Evolutionary conservation across 2,888 invertebrate genomes (phyloP).

Genomic region (Slavum lentiscoides): DNA sequence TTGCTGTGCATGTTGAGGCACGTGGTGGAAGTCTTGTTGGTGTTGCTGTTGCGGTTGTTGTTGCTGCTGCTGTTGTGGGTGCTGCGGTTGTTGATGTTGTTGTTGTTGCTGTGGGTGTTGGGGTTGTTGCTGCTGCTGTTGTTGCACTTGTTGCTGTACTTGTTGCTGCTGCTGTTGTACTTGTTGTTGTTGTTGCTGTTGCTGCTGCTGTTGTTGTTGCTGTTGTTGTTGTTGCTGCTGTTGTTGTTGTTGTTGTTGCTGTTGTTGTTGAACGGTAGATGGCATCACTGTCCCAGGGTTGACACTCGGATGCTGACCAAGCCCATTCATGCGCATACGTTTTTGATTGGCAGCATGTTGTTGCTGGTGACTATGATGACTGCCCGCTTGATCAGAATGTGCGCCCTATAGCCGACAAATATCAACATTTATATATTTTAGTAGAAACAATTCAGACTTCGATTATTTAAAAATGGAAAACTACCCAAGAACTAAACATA

Average conservation of each 20-base stretch:
- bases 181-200: constrained; percentile 24
- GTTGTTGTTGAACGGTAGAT: constrained; percentile 61
- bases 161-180: constrained; percentile 33
- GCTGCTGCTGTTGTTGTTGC: constrained; percentile 55
- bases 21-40: constrained; percentile 55
- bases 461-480: not conserved
- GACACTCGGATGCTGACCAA: constrained; percentile 59
- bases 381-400: constrained; percentile 57
- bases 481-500: not conserved
- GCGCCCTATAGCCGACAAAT: constrained; percentile 55
- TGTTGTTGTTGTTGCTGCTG: constrained; percentile 62
- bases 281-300: constrained; percentile 63
- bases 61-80: constrained; percentile 50
- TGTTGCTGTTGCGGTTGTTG: constrained; percentile 57
- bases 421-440: not conserved
- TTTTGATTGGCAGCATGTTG: constrained; percentile 68
- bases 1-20: constrained; percentile 55
- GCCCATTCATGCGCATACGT: constrained; percentile 69
- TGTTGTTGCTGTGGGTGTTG: constrained; percentile 54
- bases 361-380: constrained; percentile 59
- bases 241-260: constrained; percentile 59
- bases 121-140: constrained; percentile 62
- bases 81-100: constrained; percentile 30
- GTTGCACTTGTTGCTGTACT: constrained; percentile 54
- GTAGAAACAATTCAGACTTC: too few relatives aligned